phyloP scores from a whole-genome alignment of 2,113 vertebrate species.

The Indri indri region DNA sequence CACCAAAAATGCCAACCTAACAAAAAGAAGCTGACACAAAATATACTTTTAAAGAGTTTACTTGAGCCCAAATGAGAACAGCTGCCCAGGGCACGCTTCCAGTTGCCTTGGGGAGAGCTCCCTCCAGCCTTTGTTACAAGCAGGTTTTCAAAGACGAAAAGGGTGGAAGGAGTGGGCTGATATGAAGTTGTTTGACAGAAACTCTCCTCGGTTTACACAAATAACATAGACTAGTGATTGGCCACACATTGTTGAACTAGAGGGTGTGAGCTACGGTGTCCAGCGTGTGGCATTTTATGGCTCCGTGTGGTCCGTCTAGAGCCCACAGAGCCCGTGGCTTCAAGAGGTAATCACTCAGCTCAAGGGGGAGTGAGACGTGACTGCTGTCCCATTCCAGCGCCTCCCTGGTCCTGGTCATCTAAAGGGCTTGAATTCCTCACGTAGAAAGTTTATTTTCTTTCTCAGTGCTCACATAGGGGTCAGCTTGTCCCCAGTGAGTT shows the following conservation, averaged over 20 bases:
- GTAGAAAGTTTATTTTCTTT: background rate
- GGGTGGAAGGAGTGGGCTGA: background rate
- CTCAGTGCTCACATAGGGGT: background rate
- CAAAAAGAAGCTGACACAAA: background rate
- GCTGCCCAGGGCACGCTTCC: background rate
- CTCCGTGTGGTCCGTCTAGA: background rate
- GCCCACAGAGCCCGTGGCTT: background rate
- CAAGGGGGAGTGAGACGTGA: background rate
- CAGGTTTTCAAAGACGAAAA: background rate
- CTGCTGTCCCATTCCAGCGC: background rate
- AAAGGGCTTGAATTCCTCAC: background rate
- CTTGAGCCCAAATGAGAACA: background rate
- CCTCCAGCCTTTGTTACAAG: background rate
- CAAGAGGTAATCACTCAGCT: background rate
- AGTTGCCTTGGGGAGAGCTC: background rate
- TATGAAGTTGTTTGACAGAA: background rate
- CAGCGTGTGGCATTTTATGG: background rate
- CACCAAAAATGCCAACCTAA: background rate
- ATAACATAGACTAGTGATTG: background rate
- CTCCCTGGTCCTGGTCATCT: background rate
- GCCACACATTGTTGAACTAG: background rate
- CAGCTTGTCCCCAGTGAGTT: background rate
- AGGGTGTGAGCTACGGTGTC: background rate
- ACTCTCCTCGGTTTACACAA: background rate
- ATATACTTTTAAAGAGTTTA: background rate